These are phyloP conservation scores for Melanophora roralis DNA, from an alignment of 2,888 invertebrate genomes.

Conservation along the genomic window DNA sequence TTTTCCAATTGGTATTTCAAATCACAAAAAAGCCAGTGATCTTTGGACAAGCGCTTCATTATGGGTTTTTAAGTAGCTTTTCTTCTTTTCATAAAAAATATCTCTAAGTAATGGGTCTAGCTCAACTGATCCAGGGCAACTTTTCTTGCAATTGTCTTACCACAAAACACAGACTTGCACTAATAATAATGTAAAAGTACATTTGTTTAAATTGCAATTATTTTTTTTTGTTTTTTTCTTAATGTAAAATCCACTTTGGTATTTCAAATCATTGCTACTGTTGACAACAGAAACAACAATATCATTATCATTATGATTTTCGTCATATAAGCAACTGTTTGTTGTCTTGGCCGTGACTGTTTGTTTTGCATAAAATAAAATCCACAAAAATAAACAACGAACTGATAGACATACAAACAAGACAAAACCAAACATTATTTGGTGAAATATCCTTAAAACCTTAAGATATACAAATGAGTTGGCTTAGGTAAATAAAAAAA, in stretches of 20 bases:
- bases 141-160: too few relatives aligned
- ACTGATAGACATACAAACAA: neutral
- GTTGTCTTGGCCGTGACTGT: slow-evolving; percentile 3
- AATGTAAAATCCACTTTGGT: neutral
- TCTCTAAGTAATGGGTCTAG: too few relatives aligned
- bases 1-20: too few relatives aligned
- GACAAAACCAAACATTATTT: neutral
- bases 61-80: too few relatives aligned
- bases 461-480: neutral
- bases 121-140: too few relatives aligned
- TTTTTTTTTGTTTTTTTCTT: too few relatives aligned
- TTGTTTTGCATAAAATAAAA: neutral
- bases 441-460: neutral
- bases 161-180: too few relatives aligned
- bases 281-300: neutral
- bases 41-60: too few relatives aligned
- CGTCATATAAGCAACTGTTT: neutral
- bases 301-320: neutral
- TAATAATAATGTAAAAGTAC: too few relatives aligned
- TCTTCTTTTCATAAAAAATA: too few relatives aligned
- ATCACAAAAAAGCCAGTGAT: too few relatives aligned
- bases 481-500: neutral
- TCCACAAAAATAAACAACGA: neutral
- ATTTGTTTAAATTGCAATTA: neutral
- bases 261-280: neutral